Conservation (phyloP, 1,140 invertebrate genomes). For the Procambarus virginalis region DNA sequence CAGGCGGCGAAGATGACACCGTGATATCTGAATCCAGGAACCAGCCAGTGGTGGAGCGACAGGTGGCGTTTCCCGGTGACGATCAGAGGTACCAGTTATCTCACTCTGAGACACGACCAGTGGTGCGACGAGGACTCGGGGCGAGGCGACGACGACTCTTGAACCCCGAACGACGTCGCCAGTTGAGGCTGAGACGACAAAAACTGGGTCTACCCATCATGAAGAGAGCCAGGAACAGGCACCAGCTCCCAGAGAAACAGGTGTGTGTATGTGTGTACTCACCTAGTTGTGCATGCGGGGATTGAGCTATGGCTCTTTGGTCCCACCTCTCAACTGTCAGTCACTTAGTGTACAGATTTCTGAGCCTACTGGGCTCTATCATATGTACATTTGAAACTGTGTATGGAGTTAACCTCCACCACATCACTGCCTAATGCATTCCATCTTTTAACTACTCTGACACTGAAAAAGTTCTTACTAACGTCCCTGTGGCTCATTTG, state of each 20-base stretch:
- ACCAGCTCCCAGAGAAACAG: not conserved
- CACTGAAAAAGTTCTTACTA: too few species aligned
- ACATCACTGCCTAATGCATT: too few species aligned
- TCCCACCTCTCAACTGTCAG: too few species aligned
- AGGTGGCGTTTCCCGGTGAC: not conserved
- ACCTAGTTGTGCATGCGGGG: too few species aligned
- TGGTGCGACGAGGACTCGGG: not conserved
- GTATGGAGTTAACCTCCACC: too few species aligned
- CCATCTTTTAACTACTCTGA: too few species aligned
- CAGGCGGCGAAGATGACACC: not conserved
- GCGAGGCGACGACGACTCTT: constrained; percentile 30
- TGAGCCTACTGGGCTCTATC: too few species aligned
- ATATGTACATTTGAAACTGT: too few species aligned
- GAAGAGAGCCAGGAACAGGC: not conserved
- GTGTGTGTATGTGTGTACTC: not conserved
- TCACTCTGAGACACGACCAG: not conserved
- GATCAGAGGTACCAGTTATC: not conserved
- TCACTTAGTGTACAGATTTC: too few species aligned
- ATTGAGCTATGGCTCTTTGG: too few species aligned
- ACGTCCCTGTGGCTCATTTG: too few species aligned
- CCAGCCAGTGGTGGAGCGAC: not conserved
- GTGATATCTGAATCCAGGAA: not conserved
- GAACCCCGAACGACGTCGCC: constrained; percentile 32
- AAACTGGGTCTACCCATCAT: constrained; percentile 23
- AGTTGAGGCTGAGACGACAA: constrained; percentile 28